Evolutionary conservation across 1,140 invertebrate species (phyloP), one percentile per base, ranked within the genome.

Genomic region (Acyrthosiphon pisum): DNA sequence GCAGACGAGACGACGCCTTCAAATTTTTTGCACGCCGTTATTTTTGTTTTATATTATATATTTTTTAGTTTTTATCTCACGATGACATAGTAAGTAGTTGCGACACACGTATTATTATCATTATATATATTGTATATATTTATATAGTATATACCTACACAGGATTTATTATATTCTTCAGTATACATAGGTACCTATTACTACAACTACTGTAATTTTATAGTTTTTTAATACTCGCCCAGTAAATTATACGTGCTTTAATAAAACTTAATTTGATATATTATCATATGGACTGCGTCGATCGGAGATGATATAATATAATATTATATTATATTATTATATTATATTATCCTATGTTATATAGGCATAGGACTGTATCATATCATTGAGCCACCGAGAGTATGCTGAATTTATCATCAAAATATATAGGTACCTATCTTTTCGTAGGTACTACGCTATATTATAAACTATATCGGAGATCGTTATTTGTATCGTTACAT

Each of bases 1-100:
- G 76, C 23, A 93, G 91, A 93, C 91, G 48, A 56, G 91, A 56
- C 91, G 91, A 83, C 91, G 91, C 91, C 91, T 50, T 50, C 20
- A 50, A 18, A 37, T 9, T 7, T 41, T 84, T n/a, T 50, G 22
- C 88, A n/a, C 48, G 23, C 35, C 50, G 87, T 88, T 88, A 30
- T 46, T 87, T 87, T 86, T 30, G n/a, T 87, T 30, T 87, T 30
- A 8, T 35, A 76, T 37, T 23, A 41, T 48, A 30, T n/a, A 30
- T 4, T 87, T 87, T 48, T 46, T 46, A 9, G 37, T 46, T 86
- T n/a, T 48, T 18, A 18, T 30, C 9, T 18, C 26, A 30, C 44
- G 84, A 44, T 46, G 30, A n/a, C 26, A 30, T 30, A 30, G 84
- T 46, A 14, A 87, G 84, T 44, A 30, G 26, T 30, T 18, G 30